Percentiles rank a stretch among this genome's conserved stretches.
phyloP scores from a whole-genome alignment of 1,140 invertebrate genomes.

The Ceratosolen solmsi region DNA sequence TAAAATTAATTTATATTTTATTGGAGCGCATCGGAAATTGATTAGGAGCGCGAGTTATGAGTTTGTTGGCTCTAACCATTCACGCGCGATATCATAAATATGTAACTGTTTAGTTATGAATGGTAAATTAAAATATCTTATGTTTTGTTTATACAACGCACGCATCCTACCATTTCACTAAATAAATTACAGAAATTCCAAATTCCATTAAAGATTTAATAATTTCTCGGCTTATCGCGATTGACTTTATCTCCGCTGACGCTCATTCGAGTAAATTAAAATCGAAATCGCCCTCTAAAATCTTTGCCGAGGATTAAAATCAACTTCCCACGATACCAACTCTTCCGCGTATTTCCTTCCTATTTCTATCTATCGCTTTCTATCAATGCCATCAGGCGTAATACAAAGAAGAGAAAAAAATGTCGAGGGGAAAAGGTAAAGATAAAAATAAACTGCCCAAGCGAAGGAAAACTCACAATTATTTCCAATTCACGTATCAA shows the following conservation, averaged over 20 bases:
- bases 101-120: background rate
- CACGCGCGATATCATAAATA: background rate
- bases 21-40: too few species aligned
- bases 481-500: constrained; percentile 42
- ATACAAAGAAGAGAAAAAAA: constrained; percentile 5
- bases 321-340: background rate
- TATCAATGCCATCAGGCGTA: background rate
- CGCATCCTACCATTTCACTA: background rate
- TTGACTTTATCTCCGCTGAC: background rate
- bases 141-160: background rate
- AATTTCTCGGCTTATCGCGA: background rate
- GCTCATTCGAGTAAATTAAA: constrained; percentile 5
- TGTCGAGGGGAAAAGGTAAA: background rate
- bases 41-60: too few species aligned
- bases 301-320: constrained; percentile 23
- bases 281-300: constrained; percentile 1
- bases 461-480: constrained; percentile 26
- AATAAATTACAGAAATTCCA: background rate
- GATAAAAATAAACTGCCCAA: background rate
- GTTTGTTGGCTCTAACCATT: background rate
- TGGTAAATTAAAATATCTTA: background rate
- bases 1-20: background rate
- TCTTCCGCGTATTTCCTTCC: constrained; percentile 12
- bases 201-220: constrained; percentile 10
- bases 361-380: background rate